Base-by-base conservation (phyloP, 1,140 invertebrate species). In the Ruditapes philippinarum region DNA sequence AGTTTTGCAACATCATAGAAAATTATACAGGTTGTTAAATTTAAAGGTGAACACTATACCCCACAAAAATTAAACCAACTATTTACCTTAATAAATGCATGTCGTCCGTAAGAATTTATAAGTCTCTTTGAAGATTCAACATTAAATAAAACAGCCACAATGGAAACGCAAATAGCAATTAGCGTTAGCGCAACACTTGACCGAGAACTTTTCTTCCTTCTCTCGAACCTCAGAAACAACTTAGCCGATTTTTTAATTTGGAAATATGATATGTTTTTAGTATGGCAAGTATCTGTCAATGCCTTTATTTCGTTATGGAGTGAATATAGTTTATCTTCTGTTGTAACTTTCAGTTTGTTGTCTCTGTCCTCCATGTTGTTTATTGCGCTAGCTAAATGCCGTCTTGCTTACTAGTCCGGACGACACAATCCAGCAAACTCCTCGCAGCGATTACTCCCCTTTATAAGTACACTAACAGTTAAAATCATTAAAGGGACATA, bases 301-400 rank as follows among this genome's bases (percentile, higher is more conserved):
- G 31, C 28, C 31, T 51, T 7, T 25, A 78, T 51, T 78, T 78
- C 74, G 33, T 54, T 51, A 28, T 78, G 74, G 28, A 78, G 49
- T 3, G 33, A 49, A 54, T 78, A 49, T 25, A 78, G 28, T 19
- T 54, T 78, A 54, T 78, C 74, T 31, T 51, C 74, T 36, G 31
- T 36, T 14, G 33, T 78, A 28, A 3, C 22, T 4, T 7, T 9
- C 25, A 28, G 5, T 62, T 62, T n/a, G 22, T 62, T 62, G 25
- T 62, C 57, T n/a, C n/a, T n/a, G n/a, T n/a, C 57, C 19, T n/a
- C 57, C 57, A 62, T 62, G 57, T 62, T 62, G 57, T 62, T 62
- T n/a, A 62, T 45, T 45, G n/a, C n/a, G n/a, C n/a, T n/a, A n/a
- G n/a, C n/a, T n/a, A n/a, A n/a, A n/a, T n/a, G n/a, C n/a, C n/a